Base-by-base conservation (phyloP, 2,888 invertebrate species). In the Argyresthia albistria region DNA sequence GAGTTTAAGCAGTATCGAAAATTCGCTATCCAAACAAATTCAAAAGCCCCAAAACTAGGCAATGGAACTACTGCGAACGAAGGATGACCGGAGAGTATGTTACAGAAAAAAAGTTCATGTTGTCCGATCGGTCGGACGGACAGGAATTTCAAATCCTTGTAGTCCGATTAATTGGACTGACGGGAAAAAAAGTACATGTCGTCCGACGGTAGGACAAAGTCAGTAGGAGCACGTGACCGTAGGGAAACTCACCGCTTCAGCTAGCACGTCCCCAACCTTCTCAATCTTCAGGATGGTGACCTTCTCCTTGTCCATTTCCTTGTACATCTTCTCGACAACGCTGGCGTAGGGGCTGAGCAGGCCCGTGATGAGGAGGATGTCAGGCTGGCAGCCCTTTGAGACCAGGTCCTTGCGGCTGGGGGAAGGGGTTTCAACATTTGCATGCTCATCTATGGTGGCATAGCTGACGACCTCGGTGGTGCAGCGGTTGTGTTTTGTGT, bases 281-380 rank as follows among this genome's bases (percentile, higher is more conserved):
- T 96, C 96, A 56, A 97, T 91, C 73, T 95, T 94, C 53, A 97
- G 88, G 58, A 96, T 91, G 56, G 95, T 95, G 51, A 95, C 93
- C 68, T 93, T 93, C 65, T 93, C 92, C 73, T 94, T 95, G 70
- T 95, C 94, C 71, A 94, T 88, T 63, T 92, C 92, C 56, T 91
- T 90, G 81, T 93, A 91, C 76, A 95, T 89, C 65, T 93, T 93
- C 76, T 94, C 93, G 49, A 96, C 94, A 56, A 95, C 94, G 56
- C 91, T 88, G 56, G 94, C 90, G 79, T 95, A 95, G 0, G 94
- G 93, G 53, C 93, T 93, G 56, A 91, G 89, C 73, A 92, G 89
- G 52, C 95, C 96, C 11, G 95, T 95, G 61, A 96, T 92, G 60
- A 96, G 89, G 61, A 96, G 90, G 54, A 93, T 91, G 73, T 95